Conservation (phyloP, 2,113 vertebrate species). For the Muntiacus muntjak region DNA sequence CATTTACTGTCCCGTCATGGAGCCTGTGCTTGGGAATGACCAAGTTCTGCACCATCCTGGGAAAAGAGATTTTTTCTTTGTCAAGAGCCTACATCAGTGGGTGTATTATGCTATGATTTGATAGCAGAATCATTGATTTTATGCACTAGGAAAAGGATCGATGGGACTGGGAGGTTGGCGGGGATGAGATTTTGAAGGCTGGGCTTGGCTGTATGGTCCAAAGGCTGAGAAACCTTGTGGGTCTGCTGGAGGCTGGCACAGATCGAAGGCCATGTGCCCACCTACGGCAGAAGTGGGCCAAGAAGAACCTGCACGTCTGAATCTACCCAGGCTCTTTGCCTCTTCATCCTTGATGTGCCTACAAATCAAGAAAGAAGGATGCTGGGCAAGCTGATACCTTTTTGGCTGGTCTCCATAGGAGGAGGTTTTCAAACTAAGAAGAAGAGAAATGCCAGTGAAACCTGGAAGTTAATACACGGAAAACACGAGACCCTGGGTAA, state of each 20-base stretch:
- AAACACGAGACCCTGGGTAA: neutral
- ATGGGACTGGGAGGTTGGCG: accelerated
- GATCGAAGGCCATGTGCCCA: accelerated
- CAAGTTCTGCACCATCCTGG: neutral
- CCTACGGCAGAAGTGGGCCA: accelerated
- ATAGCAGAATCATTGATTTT: neutral
- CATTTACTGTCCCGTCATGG: neutral
- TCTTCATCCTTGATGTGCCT: neutral
- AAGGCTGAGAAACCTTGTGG: neutral
- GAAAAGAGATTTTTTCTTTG: neutral
- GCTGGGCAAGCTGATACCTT: neutral
- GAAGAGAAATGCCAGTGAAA: neutral
- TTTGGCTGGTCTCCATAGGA: neutral
- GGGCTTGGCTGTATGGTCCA: neutral
- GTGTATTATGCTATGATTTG: accelerated
- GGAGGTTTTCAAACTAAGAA: neutral
- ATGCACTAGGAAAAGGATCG: neutral
- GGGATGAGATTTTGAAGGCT: neutral
- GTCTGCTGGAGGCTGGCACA: neutral
- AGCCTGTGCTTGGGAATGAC: neutral
- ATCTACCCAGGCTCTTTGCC: neutral
- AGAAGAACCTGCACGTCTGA: neutral
- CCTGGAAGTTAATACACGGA: neutral
- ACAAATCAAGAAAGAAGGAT: neutral
- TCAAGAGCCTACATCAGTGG: neutral